Evolutionary conservation across 1,140 invertebrate genomes (phyloP).

Genomic region (Antheraea mylitta): DNA sequence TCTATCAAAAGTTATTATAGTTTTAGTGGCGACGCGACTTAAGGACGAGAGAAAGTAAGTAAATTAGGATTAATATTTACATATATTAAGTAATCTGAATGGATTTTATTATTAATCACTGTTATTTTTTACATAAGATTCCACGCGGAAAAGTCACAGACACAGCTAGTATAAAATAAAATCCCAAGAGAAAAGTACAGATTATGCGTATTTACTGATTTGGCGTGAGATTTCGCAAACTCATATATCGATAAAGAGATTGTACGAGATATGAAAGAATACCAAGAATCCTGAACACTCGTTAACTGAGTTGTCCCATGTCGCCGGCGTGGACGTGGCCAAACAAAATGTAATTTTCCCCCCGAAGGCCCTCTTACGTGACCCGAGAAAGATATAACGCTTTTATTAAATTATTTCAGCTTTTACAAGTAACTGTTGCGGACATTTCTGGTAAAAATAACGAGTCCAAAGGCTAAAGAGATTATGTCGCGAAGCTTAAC

Average conservation of each 20-base stretch:
- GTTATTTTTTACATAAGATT: too few species aligned
- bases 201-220: slow-evolving; percentile 32
- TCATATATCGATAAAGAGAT: slow-evolving; percentile 45
- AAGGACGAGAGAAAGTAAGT: too few species aligned
- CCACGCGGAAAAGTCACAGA: too few species aligned
- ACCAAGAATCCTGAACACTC: slow-evolving; percentile 66
- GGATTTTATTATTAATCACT: too few species aligned
- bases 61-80: too few species aligned
- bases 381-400: slow-evolving; percentile 68
- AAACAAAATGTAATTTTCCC: slow-evolving; percentile 74
- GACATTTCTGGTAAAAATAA: slow-evolving; percentile 54
- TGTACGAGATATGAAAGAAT: slow-evolving; percentile 60
- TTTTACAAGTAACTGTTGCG: slow-evolving; percentile 59
- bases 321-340: slow-evolving; percentile 56
- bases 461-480: slow-evolving; percentile 43
- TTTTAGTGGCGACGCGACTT: too few species aligned
- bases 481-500: slow-evolving; percentile 31
- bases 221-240: slow-evolving; percentile 45
- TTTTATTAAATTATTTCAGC: slow-evolving; percentile 72
- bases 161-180: background rate
- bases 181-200: background rate
- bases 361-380: slow-evolving; percentile 66
- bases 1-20: too few species aligned
- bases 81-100: too few species aligned
- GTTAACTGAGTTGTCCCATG: slow-evolving; percentile 69